Evolutionary conservation across 1,140 invertebrate genomes (phyloP), one percentile per base, ranked within the genome.

Genomic region (Phocides pigmalion): DNA sequence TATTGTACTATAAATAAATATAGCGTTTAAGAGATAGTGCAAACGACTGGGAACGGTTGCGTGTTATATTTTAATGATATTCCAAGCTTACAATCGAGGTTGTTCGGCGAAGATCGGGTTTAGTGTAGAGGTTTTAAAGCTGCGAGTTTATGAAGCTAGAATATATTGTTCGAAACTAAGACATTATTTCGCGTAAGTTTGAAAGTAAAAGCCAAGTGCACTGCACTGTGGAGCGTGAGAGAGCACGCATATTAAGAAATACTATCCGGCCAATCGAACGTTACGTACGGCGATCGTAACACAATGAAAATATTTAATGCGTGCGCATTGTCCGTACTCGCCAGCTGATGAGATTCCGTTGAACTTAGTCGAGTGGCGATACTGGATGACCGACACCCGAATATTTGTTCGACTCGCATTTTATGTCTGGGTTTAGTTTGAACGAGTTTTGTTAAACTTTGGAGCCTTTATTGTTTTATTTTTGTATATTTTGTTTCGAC

Each of bases 31-130:
- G 85, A 73, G 74, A 89, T 89, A 90, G 88, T 90, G 85, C 86
- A 90, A 90, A 84, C 70, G 79, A 82, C 81, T 89, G 88, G 88
- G 88, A 88, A 90, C 87, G 88, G 84, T 84, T 74, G 84, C 84
- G 74, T 64, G 47, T 35, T 53, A 51, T 44, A 44, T 62, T 65
- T 56, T 53, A 39, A 53, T 53, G 25, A 59, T 59, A 59, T 59
- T 47, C 56, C 39, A 58, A 44, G 41, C 56, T 59, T 47, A 47
- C 47, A n/a, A n/a, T 59, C 56, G 16, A 59, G 37, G 35, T 5
- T 17, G 11, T 16, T 44, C 15, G 35, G 11, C 19, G 39, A 53
- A 32, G 32, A 46, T 15, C 16, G 51, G 15, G 25, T n/a, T 46
- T 35, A 16, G 50, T 47, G 16, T 22, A 41, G 47, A 51, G n/a